Base-by-base conservation (phyloP, 1,140 invertebrate genomes). In the Octopus bimaculoides region DNA sequence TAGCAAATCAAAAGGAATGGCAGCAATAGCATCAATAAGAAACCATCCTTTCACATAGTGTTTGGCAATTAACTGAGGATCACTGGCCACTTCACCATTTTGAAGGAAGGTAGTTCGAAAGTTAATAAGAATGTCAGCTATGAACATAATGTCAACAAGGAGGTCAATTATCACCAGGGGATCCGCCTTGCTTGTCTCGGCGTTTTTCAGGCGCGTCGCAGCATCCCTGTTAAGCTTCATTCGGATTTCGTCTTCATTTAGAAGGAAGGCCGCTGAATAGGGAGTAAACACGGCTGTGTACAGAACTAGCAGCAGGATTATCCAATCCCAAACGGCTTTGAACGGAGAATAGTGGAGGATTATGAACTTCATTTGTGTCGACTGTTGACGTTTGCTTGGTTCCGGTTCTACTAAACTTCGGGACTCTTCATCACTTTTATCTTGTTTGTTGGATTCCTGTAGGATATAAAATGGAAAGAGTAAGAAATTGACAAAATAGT, bases 231-330 rank as follows among this genome's bases (percentile, higher is more conserved):
- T 89, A 5, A 89, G 83, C 69, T 85, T 86, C 87, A 89, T 88
- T 41, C 83, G 81, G n/a, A 84, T 87, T 77, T 88, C 87, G 66
- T 88, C 88, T 83, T 98, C 96, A 88, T 96, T 96, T 81, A 99
- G 93, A 85, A 99, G 93, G 92, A 99, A 99, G 82, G 97, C 97
- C 78, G 97, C 97, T 26, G 97, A 96, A 91, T 99, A 99, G 5
- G 98, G 98, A 82, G 98, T 99, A 91, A 98, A 98, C 90, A 99
- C 98, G 81, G 98, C 98, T 78, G 98, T 99, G 91, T 99, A 99
- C 91, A 99, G 95, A 82, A 99, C 98, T 79, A 99, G 92, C 81
- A 99, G 92, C 69, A 99, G 92, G 84, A 99, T 97, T 86, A 99
- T 94, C 97, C 97, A 99, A 92, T 99, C 97, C 97, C 97, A 99